Percentiles rank a stretch among this genome's conserved stretches.
Evolutionary conservation across 2,888 invertebrate genomes (phyloP).

Genomic region (Tetragonula carbonaria): DNA sequence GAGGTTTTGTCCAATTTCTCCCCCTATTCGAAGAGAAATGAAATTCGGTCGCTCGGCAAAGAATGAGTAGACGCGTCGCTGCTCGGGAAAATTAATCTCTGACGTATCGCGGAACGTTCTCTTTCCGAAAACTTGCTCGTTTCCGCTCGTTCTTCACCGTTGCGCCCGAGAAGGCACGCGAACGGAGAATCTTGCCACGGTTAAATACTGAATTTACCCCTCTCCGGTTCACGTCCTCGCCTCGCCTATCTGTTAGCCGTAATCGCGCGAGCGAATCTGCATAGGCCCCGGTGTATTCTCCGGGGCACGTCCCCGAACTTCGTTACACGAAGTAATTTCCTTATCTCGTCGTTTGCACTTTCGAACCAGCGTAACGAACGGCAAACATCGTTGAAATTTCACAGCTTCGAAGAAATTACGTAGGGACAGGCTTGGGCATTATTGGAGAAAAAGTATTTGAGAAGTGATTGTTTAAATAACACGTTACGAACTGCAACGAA

Average conservation of each 20-base stretch:
- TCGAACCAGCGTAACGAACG: conserved; percentile 47
- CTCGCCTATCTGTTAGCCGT: not conserved
- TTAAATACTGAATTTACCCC: conserved; percentile 22
- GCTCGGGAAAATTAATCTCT: not conserved
- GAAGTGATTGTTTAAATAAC: too few species aligned
- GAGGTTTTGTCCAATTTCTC: not conserved
- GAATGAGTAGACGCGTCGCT: not conserved
- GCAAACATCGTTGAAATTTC: conserved; percentile 47
- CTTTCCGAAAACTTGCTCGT: conserved; percentile 14
- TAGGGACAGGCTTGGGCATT: not conserved
- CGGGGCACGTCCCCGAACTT: conserved; percentile 35
- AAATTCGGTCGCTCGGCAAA: not conserved
- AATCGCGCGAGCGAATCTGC: conserved; percentile 11
- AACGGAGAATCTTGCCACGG: not conserved
- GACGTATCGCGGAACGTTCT: not conserved
- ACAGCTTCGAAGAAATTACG: conserved; percentile 57
- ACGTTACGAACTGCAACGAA: too few species aligned
- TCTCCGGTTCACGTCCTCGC: conserved; percentile 2
- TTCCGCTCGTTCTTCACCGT: not conserved
- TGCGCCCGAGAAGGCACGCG: not conserved
- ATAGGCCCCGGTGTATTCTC: conserved; percentile 4
- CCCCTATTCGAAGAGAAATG: not conserved
- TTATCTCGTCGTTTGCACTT: conserved; percentile 45
- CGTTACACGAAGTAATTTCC: conserved; percentile 45
- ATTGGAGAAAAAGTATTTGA: too few species aligned